These are phyloP conservation scores for Drosophila robusta DNA, from an alignment of 2,888 invertebrate species.

Conservation along the genomic window DNA sequence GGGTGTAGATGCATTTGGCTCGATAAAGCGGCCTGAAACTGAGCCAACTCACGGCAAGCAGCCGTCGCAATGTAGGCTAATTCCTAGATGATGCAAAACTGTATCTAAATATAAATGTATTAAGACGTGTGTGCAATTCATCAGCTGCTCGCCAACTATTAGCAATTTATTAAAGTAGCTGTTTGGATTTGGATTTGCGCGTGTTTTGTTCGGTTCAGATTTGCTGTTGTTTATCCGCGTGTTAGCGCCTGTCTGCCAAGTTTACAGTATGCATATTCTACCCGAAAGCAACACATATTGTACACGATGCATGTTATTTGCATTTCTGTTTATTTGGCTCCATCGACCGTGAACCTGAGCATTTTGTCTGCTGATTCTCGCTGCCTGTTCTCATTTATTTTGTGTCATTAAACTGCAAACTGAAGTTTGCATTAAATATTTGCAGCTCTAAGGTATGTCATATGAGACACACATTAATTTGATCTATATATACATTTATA, in stretches of 20 bases:
- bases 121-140: conserved; percentile 56
- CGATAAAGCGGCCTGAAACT: conserved; percentile 62
- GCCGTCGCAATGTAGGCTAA: conserved; percentile 48
- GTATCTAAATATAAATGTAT: conserved; percentile 10
- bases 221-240: conserved; percentile 44
- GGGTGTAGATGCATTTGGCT: conserved; percentile 70
- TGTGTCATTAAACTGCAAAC: not conserved
- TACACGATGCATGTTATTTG: conserved; percentile 35
- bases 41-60: conserved; percentile 61
- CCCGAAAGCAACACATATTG: conserved; percentile 27
- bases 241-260: conserved; percentile 40
- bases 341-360: conserved; percentile 72
- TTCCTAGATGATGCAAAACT: conserved; percentile 42
- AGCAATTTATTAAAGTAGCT: conserved; percentile 31
- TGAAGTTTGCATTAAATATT: not conserved
- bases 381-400: conserved; percentile 14
- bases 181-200: conserved; percentile 26
- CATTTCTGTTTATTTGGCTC: conserved; percentile 45
- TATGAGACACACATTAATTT: conserved; percentile 3
- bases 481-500: not conserved
- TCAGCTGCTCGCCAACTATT: conserved; percentile 36
- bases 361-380: conserved; percentile 4
- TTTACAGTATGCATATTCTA: conserved; percentile 32
- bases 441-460: conserved; percentile 12
- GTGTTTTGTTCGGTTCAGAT: conserved; percentile 14